phyloP scores from a whole-genome alignment of 92 coral and sea anemone genomes.

The Epizoanthus rinbou region DNA sequence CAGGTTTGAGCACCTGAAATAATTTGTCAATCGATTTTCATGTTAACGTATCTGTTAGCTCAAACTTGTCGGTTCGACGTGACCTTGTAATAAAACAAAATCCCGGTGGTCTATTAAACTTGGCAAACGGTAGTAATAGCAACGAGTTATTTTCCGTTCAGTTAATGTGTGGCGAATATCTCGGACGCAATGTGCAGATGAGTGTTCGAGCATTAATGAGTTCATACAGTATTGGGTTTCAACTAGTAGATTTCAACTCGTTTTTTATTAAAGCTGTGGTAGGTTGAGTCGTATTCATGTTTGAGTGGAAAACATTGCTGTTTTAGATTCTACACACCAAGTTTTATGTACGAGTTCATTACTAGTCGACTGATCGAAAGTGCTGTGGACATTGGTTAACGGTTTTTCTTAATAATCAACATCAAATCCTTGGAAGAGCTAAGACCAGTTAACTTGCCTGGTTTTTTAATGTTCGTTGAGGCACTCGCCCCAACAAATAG shows the following conservation, averaged over 20 bases:
- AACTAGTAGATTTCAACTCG: slow-evolving; percentile 16
- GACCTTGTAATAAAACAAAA: not conserved
- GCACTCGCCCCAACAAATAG: too few species aligned
- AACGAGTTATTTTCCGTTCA: not conserved
- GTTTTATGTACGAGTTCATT: too few species aligned
- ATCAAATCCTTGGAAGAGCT: too few species aligned
- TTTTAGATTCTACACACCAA: too few species aligned
- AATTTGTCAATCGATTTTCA: not conserved
- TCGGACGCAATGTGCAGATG: not conserved
- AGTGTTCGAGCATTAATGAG: slow-evolving; percentile 15
- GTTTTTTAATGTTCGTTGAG: too few species aligned
- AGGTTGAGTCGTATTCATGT: too few species aligned
- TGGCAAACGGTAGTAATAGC: not conserved
- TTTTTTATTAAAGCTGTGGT: not conserved
- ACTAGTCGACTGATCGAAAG: too few species aligned
- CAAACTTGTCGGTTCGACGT: not conserved
- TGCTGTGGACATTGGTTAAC: too few species aligned
- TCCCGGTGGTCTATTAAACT: not conserved
- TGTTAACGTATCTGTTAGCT: not conserved
- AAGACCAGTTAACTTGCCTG: too few species aligned
- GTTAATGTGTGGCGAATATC: not conserved
- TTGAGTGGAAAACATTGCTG: too few species aligned
- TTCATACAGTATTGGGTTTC: slow-evolving; percentile 29
- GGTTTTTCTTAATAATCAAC: too few species aligned
- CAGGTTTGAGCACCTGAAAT: slow-evolving; percentile 27